Conservation (phyloP, 2,113 vertebrate genomes). For the Loxodonta africana region DNA sequence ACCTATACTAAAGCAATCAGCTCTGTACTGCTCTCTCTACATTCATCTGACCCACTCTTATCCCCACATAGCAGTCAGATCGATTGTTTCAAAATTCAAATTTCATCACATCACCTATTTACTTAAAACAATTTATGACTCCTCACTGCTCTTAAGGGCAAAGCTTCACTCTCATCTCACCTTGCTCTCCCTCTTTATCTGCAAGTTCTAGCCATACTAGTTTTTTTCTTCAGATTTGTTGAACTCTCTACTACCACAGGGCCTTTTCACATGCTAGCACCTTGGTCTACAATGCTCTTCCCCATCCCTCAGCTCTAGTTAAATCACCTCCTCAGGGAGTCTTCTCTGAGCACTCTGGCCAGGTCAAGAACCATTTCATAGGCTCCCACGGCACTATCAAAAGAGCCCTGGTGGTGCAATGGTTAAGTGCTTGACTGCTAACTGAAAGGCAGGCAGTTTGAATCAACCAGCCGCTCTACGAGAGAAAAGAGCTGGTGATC, state of each 20-base stretch:
- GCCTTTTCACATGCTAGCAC: not conserved
- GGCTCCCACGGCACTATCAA: not conserved
- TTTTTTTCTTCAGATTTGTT: not conserved
- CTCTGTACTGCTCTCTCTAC: not conserved
- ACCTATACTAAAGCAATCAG: not conserved
- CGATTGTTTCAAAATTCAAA: not conserved
- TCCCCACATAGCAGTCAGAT: not conserved
- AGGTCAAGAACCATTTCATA: not conserved
- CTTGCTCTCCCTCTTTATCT: not conserved
- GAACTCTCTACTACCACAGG: not conserved
- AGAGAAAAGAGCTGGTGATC: not conserved
- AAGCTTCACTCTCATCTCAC: not conserved
- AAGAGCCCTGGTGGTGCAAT: not conserved
- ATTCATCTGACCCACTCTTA: not conserved
- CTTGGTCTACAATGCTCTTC: not conserved
- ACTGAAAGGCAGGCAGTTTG: not conserved
- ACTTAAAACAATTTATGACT: not conserved
- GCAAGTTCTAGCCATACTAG: not conserved
- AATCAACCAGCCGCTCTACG: not conserved
- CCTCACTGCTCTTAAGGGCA: not conserved
- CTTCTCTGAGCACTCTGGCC: not conserved
- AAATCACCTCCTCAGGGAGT: not conserved
- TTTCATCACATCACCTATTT: not conserved
- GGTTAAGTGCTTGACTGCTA: not conserved
- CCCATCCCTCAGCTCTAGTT: not conserved